Evolutionary conservation across 2,797 vertebrate genomes (phyloP), one percentile per base, ranked within the genome.

Genomic region (Anguilla megastoma): DNA sequence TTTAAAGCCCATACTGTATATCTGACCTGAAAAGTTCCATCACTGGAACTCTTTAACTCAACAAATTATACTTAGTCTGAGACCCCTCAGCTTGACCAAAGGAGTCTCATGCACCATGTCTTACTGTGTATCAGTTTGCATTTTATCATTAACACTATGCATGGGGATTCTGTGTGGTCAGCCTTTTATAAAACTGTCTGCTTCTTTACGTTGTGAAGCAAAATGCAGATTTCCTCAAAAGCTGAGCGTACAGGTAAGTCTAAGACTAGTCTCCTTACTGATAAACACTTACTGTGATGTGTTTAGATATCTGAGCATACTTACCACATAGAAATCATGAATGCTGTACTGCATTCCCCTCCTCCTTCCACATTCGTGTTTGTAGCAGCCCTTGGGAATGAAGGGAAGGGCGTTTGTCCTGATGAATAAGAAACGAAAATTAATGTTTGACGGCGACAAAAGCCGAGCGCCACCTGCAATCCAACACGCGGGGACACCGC

Each of bases 321-420:
- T 94, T 94, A 96, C 95, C 88, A 91, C 2, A 66, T 91, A 94
- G 87, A 97, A 93, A 90, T 97, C 96, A 58, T 66, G 88, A 88
- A 96, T 88, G 84, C 87, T 87, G 88, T 96, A 97, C 10, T 84
- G 88, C 85, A 94, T 93, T 88, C 94, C 94, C 88, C 92, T 95
- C 87, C 89, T 95, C 89, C 85, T 90, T 87, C 96, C 96, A 90
- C 6, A 9, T 0, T 96, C 94, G 92, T 97, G 96, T 63, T 36
- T 83, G 91, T 95, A 96, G 91, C 93, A 54, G 66, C 91, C 93
- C 84, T 95, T 97, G 56, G 93, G 90, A 94, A 97, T 96, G 85
- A 97, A 97, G 66, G 95, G 96, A 85, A 97, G 94, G 56, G 95
- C 95, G 88, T 90, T 96, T 93, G 90, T 94, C 90, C 96, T 96